phyloP scores from a whole-genome alignment of 2,113 vertebrate species.

The Serilophus lunatus region DNA sequence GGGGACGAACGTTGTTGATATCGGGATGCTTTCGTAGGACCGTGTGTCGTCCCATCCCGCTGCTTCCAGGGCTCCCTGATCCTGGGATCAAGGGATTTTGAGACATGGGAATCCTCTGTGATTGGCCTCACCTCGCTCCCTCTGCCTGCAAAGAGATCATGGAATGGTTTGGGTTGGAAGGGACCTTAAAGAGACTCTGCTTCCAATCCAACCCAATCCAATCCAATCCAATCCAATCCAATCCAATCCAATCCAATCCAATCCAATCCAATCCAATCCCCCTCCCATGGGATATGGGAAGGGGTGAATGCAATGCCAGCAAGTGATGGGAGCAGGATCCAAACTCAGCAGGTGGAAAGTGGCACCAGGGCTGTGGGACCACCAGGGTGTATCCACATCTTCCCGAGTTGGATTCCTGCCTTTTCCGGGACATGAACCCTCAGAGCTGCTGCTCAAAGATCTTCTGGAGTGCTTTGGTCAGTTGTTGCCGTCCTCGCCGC shows the following conservation, averaged over 20 bases:
- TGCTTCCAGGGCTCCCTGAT: not conserved
- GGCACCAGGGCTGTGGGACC: not conserved
- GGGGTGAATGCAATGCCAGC: not conserved
- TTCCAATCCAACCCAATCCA: not conserved
- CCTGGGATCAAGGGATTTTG: not conserved
- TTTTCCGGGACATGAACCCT: not conserved
- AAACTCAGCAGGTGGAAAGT: not conserved
- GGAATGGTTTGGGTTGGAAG: not conserved
- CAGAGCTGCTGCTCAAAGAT: not conserved
- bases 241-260: fast-evolving
- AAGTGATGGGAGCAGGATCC: not conserved
- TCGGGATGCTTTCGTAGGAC: not conserved
- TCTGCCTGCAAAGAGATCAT: not conserved
- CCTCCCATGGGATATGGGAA: fast-evolving
- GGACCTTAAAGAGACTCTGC: not conserved
- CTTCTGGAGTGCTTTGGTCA: not conserved
- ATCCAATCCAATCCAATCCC: fast-evolving
- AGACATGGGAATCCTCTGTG: not conserved
- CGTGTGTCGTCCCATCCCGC: fast-evolving
- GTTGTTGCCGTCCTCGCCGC: not conserved
- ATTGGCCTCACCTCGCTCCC: not conserved
- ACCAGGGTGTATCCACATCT: not conserved
- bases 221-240: fast-evolving
- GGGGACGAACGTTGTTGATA: not conserved
- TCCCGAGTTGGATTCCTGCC: fast-evolving